Conservation (phyloP, 2,797 vertebrate genomes). For the Choloepus didactylus region DNA sequence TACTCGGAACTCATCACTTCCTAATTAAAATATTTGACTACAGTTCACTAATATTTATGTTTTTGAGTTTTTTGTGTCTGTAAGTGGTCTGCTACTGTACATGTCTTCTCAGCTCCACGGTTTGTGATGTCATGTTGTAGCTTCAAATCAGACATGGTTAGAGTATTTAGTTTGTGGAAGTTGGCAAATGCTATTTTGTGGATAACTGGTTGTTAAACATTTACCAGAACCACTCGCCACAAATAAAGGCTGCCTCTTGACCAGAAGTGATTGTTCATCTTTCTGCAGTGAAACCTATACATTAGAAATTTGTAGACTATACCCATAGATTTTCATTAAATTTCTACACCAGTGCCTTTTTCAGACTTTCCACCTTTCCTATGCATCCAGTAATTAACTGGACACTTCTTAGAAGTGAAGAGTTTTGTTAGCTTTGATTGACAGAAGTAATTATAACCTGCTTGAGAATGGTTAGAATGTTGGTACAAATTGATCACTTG, state of each 20-base stretch:
- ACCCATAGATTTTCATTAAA: background rate
- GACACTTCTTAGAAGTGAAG: slow-evolving; percentile 70
- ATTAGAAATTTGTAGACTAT: background rate
- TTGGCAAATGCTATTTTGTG: background rate
- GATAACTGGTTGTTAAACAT: background rate
- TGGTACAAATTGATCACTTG: slow-evolving; percentile 72
- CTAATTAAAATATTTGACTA: background rate
- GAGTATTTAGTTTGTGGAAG: background rate
- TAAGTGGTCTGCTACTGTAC: rapidly evolving
- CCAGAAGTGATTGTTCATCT: background rate
- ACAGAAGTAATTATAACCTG: slow-evolving; percentile 80
- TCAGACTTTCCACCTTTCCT: background rate
- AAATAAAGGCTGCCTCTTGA: background rate
- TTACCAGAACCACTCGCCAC: background rate
- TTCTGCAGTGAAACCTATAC: background rate
- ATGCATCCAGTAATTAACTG: slow-evolving; percentile 52
- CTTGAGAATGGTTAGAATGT: slow-evolving; percentile 75
- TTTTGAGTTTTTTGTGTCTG: background rate
- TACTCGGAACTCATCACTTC: background rate
- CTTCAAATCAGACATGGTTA: background rate
- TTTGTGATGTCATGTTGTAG: background rate
- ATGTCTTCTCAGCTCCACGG: rapidly evolving
- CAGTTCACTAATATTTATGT: background rate
- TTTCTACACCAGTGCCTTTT: background rate
- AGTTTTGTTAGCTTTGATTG: slow-evolving; percentile 81